Percentiles rank a stretch among this genome's conserved stretches.
phyloP scores from a whole-genome alignment of 2,797 vertebrate genomes.

The Calcarius lapponicus region DNA sequence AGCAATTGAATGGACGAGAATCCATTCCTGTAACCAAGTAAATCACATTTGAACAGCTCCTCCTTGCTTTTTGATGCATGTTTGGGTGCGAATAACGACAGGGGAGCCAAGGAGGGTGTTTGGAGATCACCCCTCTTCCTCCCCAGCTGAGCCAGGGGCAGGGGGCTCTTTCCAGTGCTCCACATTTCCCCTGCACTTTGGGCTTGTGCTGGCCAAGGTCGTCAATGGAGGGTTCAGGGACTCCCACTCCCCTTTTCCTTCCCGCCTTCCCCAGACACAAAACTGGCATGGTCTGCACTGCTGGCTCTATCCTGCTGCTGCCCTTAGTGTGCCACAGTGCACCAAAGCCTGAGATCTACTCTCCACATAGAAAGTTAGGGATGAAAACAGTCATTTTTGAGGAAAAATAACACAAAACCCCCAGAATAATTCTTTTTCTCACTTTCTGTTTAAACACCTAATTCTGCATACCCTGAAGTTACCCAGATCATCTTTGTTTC shows the following conservation, averaged over 20 bases:
- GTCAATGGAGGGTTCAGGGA: background rate
- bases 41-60: background rate
- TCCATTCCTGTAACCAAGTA: background rate
- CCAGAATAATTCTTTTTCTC: background rate
- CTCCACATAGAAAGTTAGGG: background rate
- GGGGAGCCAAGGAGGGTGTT: background rate
- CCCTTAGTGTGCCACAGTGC: background rate
- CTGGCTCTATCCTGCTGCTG: background rate
- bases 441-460: background rate
- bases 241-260: background rate
- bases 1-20: background rate
- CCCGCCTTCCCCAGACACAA: background rate
- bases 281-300: background rate
- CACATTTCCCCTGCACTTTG: background rate
- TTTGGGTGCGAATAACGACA: background rate
- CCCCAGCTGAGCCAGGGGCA: background rate
- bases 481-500: background rate
- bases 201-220: background rate
- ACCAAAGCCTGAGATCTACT: background rate
- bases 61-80: background rate
- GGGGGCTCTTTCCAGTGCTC: rapidly evolving
- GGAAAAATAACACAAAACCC: background rate
- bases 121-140: background rate
- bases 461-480: background rate
- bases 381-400: background rate